Evolutionary conservation across 2,797 vertebrate species (phyloP).

Genomic region (Gambelia wislizenii): DNA sequence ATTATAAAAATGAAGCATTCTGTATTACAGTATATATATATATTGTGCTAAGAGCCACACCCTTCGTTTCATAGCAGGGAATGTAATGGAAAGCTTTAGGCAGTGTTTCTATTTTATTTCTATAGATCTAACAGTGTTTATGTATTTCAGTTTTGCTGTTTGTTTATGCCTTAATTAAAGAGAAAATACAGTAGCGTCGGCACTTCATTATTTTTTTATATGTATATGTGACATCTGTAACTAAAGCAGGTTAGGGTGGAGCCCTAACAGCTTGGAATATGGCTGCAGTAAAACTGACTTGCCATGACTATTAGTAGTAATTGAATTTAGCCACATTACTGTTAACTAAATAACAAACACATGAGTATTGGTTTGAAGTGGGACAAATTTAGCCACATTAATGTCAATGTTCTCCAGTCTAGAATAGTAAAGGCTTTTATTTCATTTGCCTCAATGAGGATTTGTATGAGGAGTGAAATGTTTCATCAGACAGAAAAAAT

Average conservation of each 20-base stretch:
- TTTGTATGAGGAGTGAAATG: background rate
- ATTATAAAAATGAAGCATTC: background rate
- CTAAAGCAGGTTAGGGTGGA: conserved; percentile 10
- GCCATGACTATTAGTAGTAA: too few species aligned
- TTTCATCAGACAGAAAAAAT: background rate
- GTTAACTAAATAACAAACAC: too few species aligned
- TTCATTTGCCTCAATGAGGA: background rate
- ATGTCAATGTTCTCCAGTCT: background rate
- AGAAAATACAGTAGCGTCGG: background rate
- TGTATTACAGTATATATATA: background rate
- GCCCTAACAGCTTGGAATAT: background rate
- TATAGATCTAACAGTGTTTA: background rate
- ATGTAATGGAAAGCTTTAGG: background rate
- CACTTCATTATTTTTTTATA: background rate
- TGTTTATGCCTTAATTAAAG: background rate
- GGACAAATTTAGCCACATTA: background rate
- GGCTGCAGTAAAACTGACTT: background rate
- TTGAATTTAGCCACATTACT: too few species aligned
- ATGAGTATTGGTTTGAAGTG: background rate
- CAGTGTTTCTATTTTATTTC: conserved; percentile 4
- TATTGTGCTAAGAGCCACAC: background rate
- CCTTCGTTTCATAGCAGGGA: background rate
- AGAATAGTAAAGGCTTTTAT: background rate
- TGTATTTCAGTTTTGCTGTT: background rate
- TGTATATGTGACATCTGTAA: background rate